phyloP scores from a whole-genome alignment of 2,797 vertebrate species.

The Anguilla marmorata region DNA sequence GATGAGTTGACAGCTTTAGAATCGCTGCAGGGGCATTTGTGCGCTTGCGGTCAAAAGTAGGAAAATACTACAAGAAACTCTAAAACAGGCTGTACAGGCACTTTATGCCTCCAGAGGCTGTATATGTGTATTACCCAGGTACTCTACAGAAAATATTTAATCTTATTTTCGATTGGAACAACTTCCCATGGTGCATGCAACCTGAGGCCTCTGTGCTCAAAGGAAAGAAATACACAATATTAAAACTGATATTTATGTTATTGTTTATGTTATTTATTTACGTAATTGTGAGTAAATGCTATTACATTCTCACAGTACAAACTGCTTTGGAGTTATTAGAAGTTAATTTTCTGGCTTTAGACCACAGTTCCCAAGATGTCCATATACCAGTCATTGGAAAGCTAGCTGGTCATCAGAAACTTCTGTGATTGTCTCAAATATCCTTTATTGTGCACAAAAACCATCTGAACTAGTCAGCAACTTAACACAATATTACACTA shows the following conservation, averaged over 20 bases:
- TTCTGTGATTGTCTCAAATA: too few species aligned
- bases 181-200: not conserved
- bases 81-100: not conserved
- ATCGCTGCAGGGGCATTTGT: too few species aligned
- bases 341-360: not conserved
- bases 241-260: not conserved
- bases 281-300: not conserved
- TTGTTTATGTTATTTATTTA: too few species aligned
- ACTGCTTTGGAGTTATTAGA: not conserved
- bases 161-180: not conserved
- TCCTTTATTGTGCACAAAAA: too few species aligned
- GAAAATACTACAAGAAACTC: not conserved
- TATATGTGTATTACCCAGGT: not conserved
- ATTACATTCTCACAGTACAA: not conserved
- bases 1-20: too few species aligned
- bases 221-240: not conserved
- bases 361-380: too few species aligned
- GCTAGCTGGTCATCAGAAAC: too few species aligned
- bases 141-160: not conserved
- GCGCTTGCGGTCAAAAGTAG: not conserved
- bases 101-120: not conserved
- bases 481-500: too few species aligned
- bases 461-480: too few species aligned
- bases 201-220: not conserved
- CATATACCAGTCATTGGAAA: too few species aligned